Evolutionary conservation across 2,888 invertebrate genomes (phyloP).

Genomic region (Hofmannophila pseudospretella): DNA sequence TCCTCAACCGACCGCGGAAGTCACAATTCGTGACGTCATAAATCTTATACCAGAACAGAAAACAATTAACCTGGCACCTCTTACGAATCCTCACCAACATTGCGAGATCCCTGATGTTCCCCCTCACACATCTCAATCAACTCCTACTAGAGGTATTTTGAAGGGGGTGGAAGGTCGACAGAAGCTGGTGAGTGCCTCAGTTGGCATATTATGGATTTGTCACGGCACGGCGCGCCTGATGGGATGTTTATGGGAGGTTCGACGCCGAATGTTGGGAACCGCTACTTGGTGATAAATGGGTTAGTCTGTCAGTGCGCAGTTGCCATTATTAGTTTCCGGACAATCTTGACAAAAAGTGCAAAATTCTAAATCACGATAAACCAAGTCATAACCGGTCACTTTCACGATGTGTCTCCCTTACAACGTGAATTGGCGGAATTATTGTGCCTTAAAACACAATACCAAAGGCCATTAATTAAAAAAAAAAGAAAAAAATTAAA

Average conservation of each 20-base stretch:
- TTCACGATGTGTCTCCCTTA: too few relatives aligned
- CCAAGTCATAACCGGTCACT: too few relatives aligned
- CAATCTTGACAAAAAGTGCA: too few relatives aligned
- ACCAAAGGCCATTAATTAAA: too few relatives aligned
- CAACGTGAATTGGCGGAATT: too few relatives aligned
- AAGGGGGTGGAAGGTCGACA: constrained; percentile 19
- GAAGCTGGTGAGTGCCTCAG: constrained; percentile 28
- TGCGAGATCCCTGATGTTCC: constrained; percentile 19
- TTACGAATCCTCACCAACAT: constrained; percentile 28
- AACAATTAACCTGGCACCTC: constrained; percentile 62
- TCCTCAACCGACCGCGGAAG: constrained; percentile 34
- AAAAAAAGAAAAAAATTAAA: too few relatives aligned
- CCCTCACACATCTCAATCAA: neutral
- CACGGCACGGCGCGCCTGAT: constrained; percentile 43
- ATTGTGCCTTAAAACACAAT: too few relatives aligned
- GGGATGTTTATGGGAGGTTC: constrained; percentile 21
- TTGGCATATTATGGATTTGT: constrained; percentile 57
- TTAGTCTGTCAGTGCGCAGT: neutral
- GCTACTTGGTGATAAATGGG: neutral
- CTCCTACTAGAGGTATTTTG: too few relatives aligned
- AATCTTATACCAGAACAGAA: constrained; percentile 42
- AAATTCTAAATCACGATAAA: too few relatives aligned
- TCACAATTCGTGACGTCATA: constrained; percentile 51
- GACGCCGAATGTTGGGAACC: constrained; percentile 14
- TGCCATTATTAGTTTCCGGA: too few relatives aligned